phyloP scores from a whole-genome alignment of 1,140 invertebrate species.

The Tetramorium simillimum region DNA sequence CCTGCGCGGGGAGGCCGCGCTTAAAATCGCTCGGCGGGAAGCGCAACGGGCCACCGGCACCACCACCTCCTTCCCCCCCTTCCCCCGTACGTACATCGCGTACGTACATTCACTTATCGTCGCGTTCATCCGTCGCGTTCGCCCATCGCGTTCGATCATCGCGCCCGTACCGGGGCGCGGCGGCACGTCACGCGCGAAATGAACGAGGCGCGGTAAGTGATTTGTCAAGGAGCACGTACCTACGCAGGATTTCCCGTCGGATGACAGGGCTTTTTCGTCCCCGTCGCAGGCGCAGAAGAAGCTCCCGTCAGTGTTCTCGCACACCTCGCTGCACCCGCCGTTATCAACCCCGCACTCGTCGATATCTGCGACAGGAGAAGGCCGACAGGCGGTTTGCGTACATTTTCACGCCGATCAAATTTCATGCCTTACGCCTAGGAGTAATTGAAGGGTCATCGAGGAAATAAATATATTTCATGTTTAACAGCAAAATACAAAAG shows the following conservation, averaged over 20 bases:
- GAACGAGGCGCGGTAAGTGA: slow-evolving; percentile 13
- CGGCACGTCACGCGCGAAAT: slow-evolving; percentile 24
- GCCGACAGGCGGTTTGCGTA: background rate
- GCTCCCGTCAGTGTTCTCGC: slow-evolving; percentile 89
- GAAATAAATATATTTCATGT: background rate
- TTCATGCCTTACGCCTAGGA: background rate
- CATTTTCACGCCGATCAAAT: background rate
- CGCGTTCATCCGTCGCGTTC: background rate
- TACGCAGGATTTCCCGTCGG: slow-evolving; percentile 81
- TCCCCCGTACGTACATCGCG: background rate
- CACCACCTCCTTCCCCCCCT: no score
- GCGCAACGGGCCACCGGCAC: background rate
- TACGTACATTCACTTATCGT: background rate
- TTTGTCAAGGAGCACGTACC: slow-evolving; percentile 75
- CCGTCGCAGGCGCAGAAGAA: slow-evolving; percentile 87
- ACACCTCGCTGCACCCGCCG: slow-evolving; percentile 89
- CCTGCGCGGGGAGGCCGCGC: background rate
- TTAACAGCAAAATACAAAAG: no score
- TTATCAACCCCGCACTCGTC: slow-evolving; percentile 89
- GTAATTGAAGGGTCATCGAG: background rate
- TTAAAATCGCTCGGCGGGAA: background rate
- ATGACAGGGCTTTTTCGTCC: slow-evolving; percentile 81
- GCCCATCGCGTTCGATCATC: slow-evolving; percentile 14
- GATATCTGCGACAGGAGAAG: slow-evolving; percentile 85
- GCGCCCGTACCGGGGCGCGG: background rate